Evolutionary conservation across 1,140 invertebrate genomes (phyloP).

Genomic region (Drosophila elegans): DNA sequence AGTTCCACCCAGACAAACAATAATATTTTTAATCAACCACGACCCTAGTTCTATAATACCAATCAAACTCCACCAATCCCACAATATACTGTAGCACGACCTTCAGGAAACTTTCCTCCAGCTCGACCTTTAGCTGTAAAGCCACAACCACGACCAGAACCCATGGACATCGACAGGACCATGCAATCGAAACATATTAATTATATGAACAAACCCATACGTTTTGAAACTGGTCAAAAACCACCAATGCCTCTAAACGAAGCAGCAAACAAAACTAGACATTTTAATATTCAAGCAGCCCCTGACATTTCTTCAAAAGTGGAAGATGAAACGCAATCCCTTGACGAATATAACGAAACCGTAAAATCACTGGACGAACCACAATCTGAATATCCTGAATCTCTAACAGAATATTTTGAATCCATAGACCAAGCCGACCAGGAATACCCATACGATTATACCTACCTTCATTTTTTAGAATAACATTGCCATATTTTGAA

Average conservation of each 20-base stretch:
- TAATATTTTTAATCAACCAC: background rate
- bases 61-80: too few relatives aligned
- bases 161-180: conserved; percentile 29
- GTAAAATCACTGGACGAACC: background rate
- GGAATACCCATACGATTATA: too few relatives aligned
- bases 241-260: background rate
- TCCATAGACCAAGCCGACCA: too few relatives aligned
- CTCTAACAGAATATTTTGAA: conserved; percentile 1
- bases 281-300: conserved; percentile 6
- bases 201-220: conserved; percentile 12
- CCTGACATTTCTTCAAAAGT: background rate
- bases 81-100: too few relatives aligned
- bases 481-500: conserved; percentile 53
- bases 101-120: background rate
- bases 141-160: conserved; percentile 11
- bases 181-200: conserved; percentile 19
- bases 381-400: background rate
- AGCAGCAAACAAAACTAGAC: background rate
- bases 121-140: conserved; percentile 1
- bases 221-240: conserved; percentile 2
- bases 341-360: background rate
- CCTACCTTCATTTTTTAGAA: too few relatives aligned
- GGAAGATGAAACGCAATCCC: background rate
- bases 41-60: too few relatives aligned
- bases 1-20: too few relatives aligned